A percentile compares a stretch with the other conserved stretches of the same genome.
Conservation (phyloP, 2,113 vertebrate genomes). For the Diadophis punctatus region DNA sequence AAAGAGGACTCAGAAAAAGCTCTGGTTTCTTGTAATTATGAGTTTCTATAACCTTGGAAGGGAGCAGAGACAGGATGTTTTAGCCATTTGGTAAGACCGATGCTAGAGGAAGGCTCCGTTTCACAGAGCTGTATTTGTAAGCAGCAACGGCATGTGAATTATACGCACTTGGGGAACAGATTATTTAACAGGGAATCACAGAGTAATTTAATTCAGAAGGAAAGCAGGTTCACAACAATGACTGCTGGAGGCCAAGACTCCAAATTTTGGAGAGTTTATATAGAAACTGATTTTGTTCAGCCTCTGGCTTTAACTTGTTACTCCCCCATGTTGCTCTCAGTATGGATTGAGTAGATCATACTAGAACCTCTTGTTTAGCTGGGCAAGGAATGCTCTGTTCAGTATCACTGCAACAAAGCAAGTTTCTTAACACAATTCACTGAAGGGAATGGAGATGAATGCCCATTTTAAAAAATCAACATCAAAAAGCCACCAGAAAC, state of each 20-base stretch:
- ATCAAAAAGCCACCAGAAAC: background rate
- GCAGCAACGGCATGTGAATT: background rate
- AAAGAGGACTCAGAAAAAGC: background rate
- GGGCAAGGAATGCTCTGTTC: background rate
- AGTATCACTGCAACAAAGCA: background rate
- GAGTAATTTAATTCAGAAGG: background rate
- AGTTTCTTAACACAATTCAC: slow-evolving; percentile 21
- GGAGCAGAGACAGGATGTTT: background rate
- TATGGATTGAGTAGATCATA: background rate
- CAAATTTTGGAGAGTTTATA: background rate
- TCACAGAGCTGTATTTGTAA: background rate
- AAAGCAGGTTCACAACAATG: background rate
- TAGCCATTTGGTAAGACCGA: background rate
- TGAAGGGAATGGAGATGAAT: slow-evolving; percentile 13
- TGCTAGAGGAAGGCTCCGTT: background rate
- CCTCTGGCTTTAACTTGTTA: background rate
- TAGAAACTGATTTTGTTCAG: background rate
- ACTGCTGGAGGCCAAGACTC: background rate
- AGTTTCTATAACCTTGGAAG: background rate
- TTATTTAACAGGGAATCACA: background rate
- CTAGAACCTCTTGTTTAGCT: background rate
- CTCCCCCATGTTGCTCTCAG: background rate
- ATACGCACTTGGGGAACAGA: background rate
- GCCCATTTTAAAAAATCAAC: background rate
- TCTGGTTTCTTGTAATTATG: background rate